These are phyloP conservation scores for Caenorhabditis briggsae DNA, from an alignment of 1,140 invertebrate species.

Conservation along the genomic window DNA sequence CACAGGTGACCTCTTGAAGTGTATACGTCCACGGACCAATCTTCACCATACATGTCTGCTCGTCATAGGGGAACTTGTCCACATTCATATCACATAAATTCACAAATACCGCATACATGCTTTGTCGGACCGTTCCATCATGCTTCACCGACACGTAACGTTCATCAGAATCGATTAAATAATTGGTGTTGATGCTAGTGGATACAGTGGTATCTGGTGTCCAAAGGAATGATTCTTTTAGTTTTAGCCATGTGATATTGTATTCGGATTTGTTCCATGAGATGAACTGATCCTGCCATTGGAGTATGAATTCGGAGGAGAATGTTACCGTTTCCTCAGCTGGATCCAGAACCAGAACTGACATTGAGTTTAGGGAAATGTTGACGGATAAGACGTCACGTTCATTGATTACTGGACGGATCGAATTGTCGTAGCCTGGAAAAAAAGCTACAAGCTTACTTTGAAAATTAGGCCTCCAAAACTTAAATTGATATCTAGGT, in stretches of 20 bases:
- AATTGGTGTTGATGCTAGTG: conserved; percentile 34
- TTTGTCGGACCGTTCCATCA: conserved; percentile 39
- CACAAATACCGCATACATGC: conserved; percentile 49
- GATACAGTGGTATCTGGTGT: conserved; percentile 55
- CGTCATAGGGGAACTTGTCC: conserved; percentile 59
- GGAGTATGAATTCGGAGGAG: conserved; percentile 53
- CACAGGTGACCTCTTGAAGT: neutral
- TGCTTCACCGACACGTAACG: conserved; percentile 22
- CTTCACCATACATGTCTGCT: conserved; percentile 54
- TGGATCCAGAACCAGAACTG: conserved; percentile 25
- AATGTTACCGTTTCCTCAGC: conserved; percentile 53
- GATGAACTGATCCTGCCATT: conserved; percentile 48
- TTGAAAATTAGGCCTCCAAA: too few relatives aligned
- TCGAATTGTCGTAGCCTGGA: conserved; percentile 45
- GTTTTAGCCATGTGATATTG: conserved; percentile 53
- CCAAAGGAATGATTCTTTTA: conserved; percentile 49
- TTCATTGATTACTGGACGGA: conserved; percentile 39
- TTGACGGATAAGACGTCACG: conserved; percentile 14
- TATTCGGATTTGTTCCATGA: conserved; percentile 43
- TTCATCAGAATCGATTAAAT: conserved; percentile 7
- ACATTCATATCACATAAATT: conserved; percentile 60
- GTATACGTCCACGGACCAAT: conserved; percentile 63
- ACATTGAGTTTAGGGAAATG: conserved; percentile 46
- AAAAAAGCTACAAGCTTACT: neutral
- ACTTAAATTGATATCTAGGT: too few relatives aligned